phyloP scores from a whole-genome alignment of 2,113 vertebrate genomes.

The Pangasianodon gigas region DNA sequence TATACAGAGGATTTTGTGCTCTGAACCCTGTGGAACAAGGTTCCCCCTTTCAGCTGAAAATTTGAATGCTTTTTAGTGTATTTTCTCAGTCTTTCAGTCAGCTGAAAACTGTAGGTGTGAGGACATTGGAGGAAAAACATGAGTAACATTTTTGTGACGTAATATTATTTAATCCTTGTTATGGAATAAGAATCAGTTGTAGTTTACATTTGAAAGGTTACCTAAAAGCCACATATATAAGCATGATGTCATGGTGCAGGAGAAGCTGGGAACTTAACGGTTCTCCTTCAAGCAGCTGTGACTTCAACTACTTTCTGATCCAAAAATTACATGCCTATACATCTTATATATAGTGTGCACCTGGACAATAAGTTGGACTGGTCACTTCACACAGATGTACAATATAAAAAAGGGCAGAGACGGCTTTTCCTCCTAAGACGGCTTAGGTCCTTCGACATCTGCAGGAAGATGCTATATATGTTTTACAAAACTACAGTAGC shows the following conservation, averaged over 20 bases:
- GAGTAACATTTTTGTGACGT: background rate
- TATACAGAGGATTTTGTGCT: background rate
- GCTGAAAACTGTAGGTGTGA: background rate
- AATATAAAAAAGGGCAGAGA: too few species aligned
- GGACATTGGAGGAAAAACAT: background rate
- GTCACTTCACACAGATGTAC: too few species aligned
- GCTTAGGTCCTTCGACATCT: too few species aligned
- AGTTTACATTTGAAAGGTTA: background rate
- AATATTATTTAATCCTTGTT: background rate
- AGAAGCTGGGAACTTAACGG: too few species aligned
- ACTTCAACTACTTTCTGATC: background rate
- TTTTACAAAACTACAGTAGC: too few species aligned
- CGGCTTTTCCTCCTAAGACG: too few species aligned
- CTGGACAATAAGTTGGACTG: too few species aligned
- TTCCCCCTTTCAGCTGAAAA: background rate
- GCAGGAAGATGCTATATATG: too few species aligned
- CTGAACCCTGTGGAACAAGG: background rate
- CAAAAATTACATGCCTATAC: background rate
- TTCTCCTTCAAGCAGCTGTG: background rate
- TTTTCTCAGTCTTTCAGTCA: background rate
- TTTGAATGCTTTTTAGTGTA: background rate
- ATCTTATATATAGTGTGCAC: too few species aligned
- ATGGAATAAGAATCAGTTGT: background rate
- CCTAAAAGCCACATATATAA: background rate
- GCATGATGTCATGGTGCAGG: background rate